phyloP scores from a whole-genome alignment of 2,797 vertebrate species.

The Falco cherrug region DNA sequence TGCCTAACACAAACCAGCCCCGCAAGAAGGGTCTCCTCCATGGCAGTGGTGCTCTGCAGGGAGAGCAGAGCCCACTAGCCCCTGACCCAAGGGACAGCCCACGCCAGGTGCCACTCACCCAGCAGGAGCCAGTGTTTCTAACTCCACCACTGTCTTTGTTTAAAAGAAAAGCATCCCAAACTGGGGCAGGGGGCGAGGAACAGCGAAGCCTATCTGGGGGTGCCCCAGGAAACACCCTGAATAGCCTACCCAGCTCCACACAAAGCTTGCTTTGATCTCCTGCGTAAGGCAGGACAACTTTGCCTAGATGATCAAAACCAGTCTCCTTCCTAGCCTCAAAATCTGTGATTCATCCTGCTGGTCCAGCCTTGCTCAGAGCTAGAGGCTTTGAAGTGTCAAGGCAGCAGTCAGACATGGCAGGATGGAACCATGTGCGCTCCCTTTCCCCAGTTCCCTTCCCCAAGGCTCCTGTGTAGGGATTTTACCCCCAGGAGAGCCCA shows the following conservation, averaged over 20 bases:
- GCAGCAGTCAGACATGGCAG: neutral
- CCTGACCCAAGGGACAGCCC: accelerated
- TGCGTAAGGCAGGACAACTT: neutral
- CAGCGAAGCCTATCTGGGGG: neutral
- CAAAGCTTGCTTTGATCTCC: conserved; percentile 50
- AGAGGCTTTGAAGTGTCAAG: conserved; percentile 44
- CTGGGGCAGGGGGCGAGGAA: neutral
- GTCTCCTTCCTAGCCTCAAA: neutral
- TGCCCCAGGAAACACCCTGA: neutral
- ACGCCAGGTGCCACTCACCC: accelerated
- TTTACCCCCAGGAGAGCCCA: neutral
- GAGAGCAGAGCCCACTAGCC: accelerated
- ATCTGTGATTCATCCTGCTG: conserved; percentile 23
- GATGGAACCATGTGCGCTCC: neutral
- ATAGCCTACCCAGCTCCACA: neutral
- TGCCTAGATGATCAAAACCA: conserved; percentile 29
- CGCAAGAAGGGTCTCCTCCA: neutral
- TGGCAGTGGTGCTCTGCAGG: accelerated
- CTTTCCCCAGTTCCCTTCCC: neutral
- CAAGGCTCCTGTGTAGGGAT: accelerated
- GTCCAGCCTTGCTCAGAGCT: neutral
- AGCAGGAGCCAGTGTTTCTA: accelerated
- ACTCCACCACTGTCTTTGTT: neutral
- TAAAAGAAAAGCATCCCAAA: neutral
- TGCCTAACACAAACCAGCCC: neutral